Evolutionary conservation across 2,888 invertebrate species (phyloP), one percentile per base, ranked within the genome.

Genomic region (Thera obeliscata): DNA sequence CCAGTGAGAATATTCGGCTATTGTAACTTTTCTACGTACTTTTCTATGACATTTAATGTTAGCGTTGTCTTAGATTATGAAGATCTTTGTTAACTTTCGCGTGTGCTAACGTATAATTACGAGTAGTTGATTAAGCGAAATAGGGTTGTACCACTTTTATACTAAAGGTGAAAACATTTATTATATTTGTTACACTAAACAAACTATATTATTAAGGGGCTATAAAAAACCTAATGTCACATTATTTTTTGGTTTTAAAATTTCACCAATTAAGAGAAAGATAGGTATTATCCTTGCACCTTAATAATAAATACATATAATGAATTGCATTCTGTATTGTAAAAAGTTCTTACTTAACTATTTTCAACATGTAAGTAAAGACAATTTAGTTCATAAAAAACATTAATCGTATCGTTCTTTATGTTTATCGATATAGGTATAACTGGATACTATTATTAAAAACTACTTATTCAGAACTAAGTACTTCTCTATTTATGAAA

Each of bases 31-130:
- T 93, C 93, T 93, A 93, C 87, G 83, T 84, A 90, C 85, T 92
- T 93, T 93, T 92, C 92, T 91, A 91, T 88, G 89, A 86, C 85
- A 82, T 91, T 91, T 90, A 91, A 89, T 87, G 92, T 93, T 91
- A 92, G 87, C 85, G 89, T 92, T 92, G 85, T 79, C 72, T 75
- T 76, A 74, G 68, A 71, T 69, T 71, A 52, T 58, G 61, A 67
- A 66, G 22, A 66, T 71, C 66, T 70, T 70, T 60, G 67, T 50
- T 66, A 57, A 52, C 46, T 54, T 64, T 64, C 52, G 55, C 64
- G 12, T 38, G 36, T 56, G 65, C 56, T 64, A 64, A 48, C 12
- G 38, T 64, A 46, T 46, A 56, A 38, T 64, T 67, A 22, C 22
- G 1, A 22, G 22, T 46, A 8, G 52, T 60, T 50, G 35, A 11